Evolutionary conservation across 2,888 invertebrate genomes (phyloP).

Genomic region (Nymphalis c-album): DNA sequence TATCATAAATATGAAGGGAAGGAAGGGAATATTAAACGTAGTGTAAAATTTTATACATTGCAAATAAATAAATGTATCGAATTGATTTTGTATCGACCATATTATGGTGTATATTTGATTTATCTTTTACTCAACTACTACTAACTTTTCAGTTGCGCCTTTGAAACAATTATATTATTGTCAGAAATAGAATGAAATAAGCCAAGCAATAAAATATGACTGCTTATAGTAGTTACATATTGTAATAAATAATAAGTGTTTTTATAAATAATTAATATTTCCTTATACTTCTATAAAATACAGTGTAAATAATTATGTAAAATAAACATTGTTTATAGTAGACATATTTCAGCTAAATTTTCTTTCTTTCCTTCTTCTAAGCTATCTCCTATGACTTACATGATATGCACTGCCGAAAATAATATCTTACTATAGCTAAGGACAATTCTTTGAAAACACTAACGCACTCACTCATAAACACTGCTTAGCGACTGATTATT

Average conservation of each 20-base stretch:
- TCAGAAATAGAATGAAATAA: no score
- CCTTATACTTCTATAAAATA: neutral
- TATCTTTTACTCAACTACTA: no score
- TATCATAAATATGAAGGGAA: neutral
- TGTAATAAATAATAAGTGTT: neutral
- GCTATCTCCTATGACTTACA: constrained; percentile 3
- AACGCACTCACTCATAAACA: no score
- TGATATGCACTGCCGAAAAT: constrained; percentile 2
- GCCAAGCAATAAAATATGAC: no score
- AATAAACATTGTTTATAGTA: constrained; percentile 3
- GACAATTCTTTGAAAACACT: neutral
- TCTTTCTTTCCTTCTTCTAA: constrained; percentile 5
- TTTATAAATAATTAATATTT: neutral
- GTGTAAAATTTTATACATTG: constrained; percentile 1
- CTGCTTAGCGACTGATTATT: no score
- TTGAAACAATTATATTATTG: no score
- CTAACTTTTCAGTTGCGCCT: no score
- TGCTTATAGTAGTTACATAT: no score
- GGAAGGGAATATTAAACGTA: constrained; percentile 1
- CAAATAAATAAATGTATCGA: neutral
- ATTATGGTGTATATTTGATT: neutral
- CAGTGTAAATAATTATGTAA: constrained; percentile 5
- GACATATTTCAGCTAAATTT: neutral
- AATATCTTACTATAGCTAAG: neutral
- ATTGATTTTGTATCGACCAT: neutral